Base-by-base conservation (phyloP, 2,113 vertebrate genomes). In the Haplotaxodon microlepis region DNA sequence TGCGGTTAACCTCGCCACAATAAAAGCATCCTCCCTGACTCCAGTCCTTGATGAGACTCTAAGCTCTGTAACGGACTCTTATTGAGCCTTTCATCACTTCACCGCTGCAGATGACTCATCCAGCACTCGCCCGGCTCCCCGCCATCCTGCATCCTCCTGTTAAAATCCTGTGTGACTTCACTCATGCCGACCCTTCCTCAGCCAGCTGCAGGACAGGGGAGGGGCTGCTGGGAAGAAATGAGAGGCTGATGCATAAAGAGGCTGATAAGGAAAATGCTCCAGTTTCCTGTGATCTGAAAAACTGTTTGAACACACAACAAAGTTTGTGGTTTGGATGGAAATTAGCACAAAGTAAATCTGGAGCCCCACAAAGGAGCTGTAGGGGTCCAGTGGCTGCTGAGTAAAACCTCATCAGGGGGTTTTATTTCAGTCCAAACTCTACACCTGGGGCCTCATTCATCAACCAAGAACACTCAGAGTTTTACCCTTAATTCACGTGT, bases 1-100 rank as follows among this genome's bases (percentile, higher is more conserved):
- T 82, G 88, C 51, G 87, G 89, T 86, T 82, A 31, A 63, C 31
- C 81, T 80, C 42, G 27, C 87, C 92, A 87, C 89, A 92, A 85
- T 90, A 91, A 89, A 90, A 93, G 83, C 89, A 2, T 50, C 73
- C 19, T 27, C 17, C 38, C 9, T 8, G 51, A 24, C 69, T 78
- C 50, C 16, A n/a, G 50, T 21, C 1, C 56, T 59, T 79, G 73
- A 85, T 50, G 38, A 82, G 56, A 24, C 21, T 31, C 40, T 50
- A 6, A 53, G 57, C 83, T 56, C 12, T 9, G 81, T 36, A 16
- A 56, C 53, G 36, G 8, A 47, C 16, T 59, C 42, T 84, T 47
- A 47, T 11, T 57, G 71, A 29, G 61, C 40, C 91, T 84, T 87
- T 90, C 83, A 89, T 90, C 89, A n/a, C 29, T 79, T 66, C 27